A percentile compares a stretch with the other conserved stretches of the same genome.
Conservation (phyloP, 1,140 invertebrate species). For the Drosophila quadrilineata region DNA sequence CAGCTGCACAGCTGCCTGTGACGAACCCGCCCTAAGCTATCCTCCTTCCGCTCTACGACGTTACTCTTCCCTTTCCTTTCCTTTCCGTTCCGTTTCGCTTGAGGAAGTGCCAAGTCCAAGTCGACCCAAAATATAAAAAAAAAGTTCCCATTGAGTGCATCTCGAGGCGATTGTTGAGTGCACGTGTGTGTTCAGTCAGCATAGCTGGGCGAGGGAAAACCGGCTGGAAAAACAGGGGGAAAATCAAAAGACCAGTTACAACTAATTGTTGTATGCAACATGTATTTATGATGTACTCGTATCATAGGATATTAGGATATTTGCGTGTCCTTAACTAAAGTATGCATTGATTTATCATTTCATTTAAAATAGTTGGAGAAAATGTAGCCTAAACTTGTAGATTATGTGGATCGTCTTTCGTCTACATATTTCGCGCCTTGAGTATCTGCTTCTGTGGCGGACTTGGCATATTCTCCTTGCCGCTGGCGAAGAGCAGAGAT, state of each 20-base stretch:
- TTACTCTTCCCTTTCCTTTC: not conserved
- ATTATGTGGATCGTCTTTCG: not conserved
- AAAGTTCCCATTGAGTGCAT: conserved; percentile 56
- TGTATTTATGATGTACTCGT: conserved; percentile 54
- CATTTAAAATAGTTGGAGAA: conserved; percentile 40
- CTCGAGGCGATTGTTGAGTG: conserved; percentile 2
- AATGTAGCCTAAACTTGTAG: conserved; percentile 31
- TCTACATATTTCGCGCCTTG: conserved; percentile 72
- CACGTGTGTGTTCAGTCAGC: conserved; percentile 59
- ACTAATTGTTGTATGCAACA: conserved; percentile 34
- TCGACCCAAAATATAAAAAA: conserved; percentile 9
- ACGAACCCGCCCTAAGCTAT: too few species aligned
- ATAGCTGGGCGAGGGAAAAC: not conserved
- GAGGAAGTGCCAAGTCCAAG: conserved; percentile 46
- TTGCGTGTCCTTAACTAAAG: conserved; percentile 54
- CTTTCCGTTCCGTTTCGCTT: conserved; percentile 40
- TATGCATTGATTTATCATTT: conserved; percentile 13
- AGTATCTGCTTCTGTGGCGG: conserved; percentile 79
- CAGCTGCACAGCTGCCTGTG: conserved; percentile 50
- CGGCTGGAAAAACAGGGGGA: conserved; percentile 40
- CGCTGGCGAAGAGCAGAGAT: conserved; percentile 66
- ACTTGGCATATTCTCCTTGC: conserved; percentile 75
- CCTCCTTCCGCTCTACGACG: too few species aligned
- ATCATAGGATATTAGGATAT: conserved; percentile 12
- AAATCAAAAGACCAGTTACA: conserved; percentile 54